Evolutionary conservation across 2,888 invertebrate species (phyloP).

Genomic region (Macaria liturata): DNA sequence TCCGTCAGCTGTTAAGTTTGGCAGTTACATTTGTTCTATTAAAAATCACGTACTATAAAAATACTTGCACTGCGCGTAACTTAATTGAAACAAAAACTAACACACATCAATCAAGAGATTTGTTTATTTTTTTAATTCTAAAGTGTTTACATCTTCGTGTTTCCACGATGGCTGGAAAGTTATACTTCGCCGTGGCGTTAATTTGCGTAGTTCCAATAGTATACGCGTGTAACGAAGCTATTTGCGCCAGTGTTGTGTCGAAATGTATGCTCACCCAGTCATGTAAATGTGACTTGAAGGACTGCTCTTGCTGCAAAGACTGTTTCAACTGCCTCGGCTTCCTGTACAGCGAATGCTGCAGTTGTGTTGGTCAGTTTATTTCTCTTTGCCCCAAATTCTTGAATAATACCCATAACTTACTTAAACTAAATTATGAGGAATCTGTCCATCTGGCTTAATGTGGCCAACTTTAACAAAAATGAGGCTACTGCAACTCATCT

Average conservation of each 20-base stretch:
- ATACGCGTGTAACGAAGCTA: slow-evolving; percentile 93
- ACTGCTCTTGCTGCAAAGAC: slow-evolving; percentile 97
- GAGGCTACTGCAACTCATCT: too few relatives aligned
- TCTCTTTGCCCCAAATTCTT: not conserved
- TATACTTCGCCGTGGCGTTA: slow-evolving; percentile 59
- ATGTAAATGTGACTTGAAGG: slow-evolving; percentile 96
- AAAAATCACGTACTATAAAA: too few relatives aligned
- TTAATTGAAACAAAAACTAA: too few relatives aligned
- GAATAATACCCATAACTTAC: too few relatives aligned
- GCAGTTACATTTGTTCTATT: too few relatives aligned
- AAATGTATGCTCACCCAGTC: slow-evolving; percentile 98
- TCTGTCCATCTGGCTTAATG: too few relatives aligned
- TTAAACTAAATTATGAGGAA: too few relatives aligned
- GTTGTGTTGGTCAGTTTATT: slow-evolving; percentile 94
- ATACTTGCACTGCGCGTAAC: too few relatives aligned
- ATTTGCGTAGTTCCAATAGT: slow-evolving; percentile 66
- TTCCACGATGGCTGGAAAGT: slow-evolving; percentile 63
- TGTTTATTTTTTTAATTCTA: slow-evolving; percentile 56
- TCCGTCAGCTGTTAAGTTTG: too few relatives aligned
- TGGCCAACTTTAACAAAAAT: too few relatives aligned
- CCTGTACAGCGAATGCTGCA: slow-evolving; percentile 96
- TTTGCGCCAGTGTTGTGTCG: slow-evolving; percentile 97
- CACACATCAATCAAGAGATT: slow-evolving; percentile 34
- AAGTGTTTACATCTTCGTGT: slow-evolving; percentile 44
- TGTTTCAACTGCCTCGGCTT: slow-evolving; percentile 95